Percentiles rank a stretch among this genome's conserved stretches.
Evolutionary conservation across 37 sponge, comb jelly and placozoan species (phyloP).

Genomic region (Aplysina aerophoba): DNA sequence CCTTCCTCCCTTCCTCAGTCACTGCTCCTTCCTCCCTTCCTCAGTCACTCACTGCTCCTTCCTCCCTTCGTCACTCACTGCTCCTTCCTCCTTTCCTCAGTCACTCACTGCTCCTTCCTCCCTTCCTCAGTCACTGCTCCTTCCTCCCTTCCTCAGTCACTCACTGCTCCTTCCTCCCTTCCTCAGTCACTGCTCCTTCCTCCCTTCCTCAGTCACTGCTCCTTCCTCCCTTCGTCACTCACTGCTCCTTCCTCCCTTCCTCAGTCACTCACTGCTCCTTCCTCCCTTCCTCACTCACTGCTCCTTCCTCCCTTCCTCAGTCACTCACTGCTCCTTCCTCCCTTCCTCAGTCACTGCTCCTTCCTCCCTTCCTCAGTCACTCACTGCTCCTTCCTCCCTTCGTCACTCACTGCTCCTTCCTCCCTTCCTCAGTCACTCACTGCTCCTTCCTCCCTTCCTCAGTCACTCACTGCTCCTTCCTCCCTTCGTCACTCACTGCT

Average conservation of each 20-base stretch:
- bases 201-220: conserved; percentile 64
- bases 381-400: conserved; percentile 2
- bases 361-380: conserved; percentile 47
- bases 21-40: conserved; percentile 21
- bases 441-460: not conserved
- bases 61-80: conserved; percentile 59
- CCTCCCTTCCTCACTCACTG: conserved; percentile 59
- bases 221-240: too few relatives aligned
- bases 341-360: conserved; percentile 59
- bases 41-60: conserved; percentile 66
- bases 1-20: conserved; percentile 41
- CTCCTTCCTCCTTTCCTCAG: too few relatives aligned
- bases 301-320: too few relatives aligned
- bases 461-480: conserved; percentile 63
- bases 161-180: not conserved
- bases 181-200: conserved; percentile 59
- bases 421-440: conserved; percentile 66
- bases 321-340: not conserved
- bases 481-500: conserved; percentile 60
- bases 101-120: not conserved
- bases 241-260: not conserved
- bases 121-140: conserved; percentile 67
- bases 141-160: too few relatives aligned
- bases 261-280: conserved; percentile 66
- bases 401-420: conserved; percentile 58